Percentiles rank a stretch among this genome's conserved stretches.
These are phyloP conservation scores for Girardinus metallicus DNA, from an alignment of 2,797 vertebrate species.

Conservation along the genomic window DNA sequence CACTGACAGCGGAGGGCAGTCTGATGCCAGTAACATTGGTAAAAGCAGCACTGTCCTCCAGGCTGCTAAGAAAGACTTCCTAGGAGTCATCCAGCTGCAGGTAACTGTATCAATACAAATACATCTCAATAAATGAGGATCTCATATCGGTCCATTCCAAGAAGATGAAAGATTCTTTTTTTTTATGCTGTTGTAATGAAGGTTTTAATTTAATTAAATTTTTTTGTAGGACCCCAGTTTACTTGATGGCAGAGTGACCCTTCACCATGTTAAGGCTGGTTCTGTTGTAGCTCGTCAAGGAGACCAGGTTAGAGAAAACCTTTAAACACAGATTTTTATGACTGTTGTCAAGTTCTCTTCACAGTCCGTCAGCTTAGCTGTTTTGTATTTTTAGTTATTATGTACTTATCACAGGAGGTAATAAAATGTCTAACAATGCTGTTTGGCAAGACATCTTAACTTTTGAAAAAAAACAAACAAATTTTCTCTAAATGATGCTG, in stretches of 20 bases:
- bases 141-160: background rate
- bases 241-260: slow-evolving; percentile 88
- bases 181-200: background rate
- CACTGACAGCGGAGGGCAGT: slow-evolving; percentile 72
- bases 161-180: background rate
- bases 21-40: slow-evolving; percentile 76
- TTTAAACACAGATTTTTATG: background rate
- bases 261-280: slow-evolving; percentile 93
- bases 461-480: background rate
- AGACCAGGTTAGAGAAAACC: slow-evolving; percentile 88
- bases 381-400: background rate
- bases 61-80: slow-evolving; percentile 91
- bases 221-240: slow-evolving; percentile 83
- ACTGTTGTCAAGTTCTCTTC: background rate
- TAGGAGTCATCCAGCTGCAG: slow-evolving; percentile 89
- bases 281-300: slow-evolving; percentile 92
- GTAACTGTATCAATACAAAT: slow-evolving; percentile 63
- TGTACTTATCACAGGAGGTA: no score
- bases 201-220: background rate
- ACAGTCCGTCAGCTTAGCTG: background rate
- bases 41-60: slow-evolving; percentile 84
- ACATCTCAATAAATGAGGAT: background rate
- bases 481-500: background rate
- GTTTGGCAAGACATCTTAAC: background rate
- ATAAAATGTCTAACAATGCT: background rate